Base-by-base conservation (phyloP, 2,113 vertebrate genomes). In the Cranoglanis bouderius region DNA sequence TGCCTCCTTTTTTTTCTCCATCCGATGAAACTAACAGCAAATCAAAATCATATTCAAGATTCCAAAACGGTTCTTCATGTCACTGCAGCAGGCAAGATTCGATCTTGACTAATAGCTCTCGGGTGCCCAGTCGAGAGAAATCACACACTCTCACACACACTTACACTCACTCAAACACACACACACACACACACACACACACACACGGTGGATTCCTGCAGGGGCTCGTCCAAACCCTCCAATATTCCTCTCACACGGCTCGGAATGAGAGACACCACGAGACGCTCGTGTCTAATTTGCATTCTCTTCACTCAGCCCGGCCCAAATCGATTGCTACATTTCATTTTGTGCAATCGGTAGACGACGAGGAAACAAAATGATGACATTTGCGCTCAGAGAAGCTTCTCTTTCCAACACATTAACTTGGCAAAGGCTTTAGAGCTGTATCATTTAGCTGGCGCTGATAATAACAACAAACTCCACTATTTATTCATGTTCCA, bases 291-390 rank as follows among this genome's bases (percentile, higher is more conserved):
- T 26, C 86, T 72, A 70, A 87, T 87, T 75, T 89, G 32, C 59
- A 87, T 82, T 88, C 84, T 16, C 77, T 87, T 84, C 72, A 75
- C 84, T 91, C 87, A 80, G 63, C 43, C 70, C 24, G 49, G 55
- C 49, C 38, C 43, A 43, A 92, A 91, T 92, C 89, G 91, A 90
- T 93, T 61, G 67, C 86, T 84, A 77, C 83, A 81, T 86, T 90
- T 81, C 77, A 89, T 88, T 91, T 61, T 87, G 65, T 85, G 85
- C 70, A 84, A 87, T 40, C 67, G 85, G 21, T 40, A 46, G 77
- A 78, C 26, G 67, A 85, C 57, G 38, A 65, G 84, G n/a, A 35
- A 57, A 74, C 40, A 89, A 61, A 88, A 53, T 49, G 63, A 74
- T 32, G 83, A 84, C 87, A 77, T 63, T 77, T 29, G 87, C 6